A percentile compares a stretch with the other conserved stretches of the same genome.
These are phyloP conservation scores for Apteryx mantelli DNA, from an alignment of 2,113 vertebrate genomes.

Conservation along the genomic window DNA sequence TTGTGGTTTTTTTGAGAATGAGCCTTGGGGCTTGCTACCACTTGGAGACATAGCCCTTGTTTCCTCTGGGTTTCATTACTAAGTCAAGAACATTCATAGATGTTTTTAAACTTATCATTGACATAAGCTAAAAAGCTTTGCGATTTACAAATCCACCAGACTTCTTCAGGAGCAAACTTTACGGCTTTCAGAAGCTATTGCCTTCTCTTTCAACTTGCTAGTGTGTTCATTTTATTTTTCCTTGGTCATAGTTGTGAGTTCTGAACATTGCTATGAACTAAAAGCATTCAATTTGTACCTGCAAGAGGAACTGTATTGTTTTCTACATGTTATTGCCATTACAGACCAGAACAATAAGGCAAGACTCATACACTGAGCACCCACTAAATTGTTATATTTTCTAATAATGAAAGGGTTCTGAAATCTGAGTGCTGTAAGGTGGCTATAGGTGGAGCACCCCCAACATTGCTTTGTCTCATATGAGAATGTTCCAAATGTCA, in stretches of 20 bases:
- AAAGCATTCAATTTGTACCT: constrained; percentile 23
- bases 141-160: neutral
- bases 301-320: constrained; percentile 1
- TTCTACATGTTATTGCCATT: constrained; percentile 35
- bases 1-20: neutral
- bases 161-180: neutral
- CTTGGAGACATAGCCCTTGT: neutral
- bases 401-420: constrained; percentile 51
- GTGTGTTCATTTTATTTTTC: neutral
- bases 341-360: constrained; percentile 54
- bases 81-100: neutral
- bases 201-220: neutral
- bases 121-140: neutral
- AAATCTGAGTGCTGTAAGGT: constrained; percentile 27
- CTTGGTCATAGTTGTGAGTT: constrained; percentile 7
- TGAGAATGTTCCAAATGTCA: constrained; percentile 25
- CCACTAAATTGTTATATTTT: constrained; percentile 55
- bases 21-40: neutral
- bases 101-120: neutral
- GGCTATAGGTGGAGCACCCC: neutral
- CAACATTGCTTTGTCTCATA: constrained; percentile 11
- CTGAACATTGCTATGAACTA: neutral
- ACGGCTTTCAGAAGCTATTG: neutral
- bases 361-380: neutral
- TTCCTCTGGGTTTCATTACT: neutral